phyloP scores from a whole-genome alignment of 2,113 vertebrate genomes.

The Leucopsar rothschildi region DNA sequence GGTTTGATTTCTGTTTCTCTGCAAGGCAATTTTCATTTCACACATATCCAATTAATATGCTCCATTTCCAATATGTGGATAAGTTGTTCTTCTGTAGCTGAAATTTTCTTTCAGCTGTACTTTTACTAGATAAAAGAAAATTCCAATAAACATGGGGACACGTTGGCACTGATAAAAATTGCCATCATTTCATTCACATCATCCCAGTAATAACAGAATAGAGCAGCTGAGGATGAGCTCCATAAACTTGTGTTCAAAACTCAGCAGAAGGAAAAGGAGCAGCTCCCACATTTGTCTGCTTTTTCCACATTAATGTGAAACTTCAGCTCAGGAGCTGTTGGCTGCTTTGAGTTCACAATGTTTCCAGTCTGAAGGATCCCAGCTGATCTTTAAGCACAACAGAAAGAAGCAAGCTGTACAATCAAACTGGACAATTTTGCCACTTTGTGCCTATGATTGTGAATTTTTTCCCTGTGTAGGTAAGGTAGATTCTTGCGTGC shows the following conservation, averaged over 20 bases:
- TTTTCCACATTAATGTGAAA: not conserved
- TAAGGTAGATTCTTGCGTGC: accelerated
- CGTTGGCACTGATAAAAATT: not conserved
- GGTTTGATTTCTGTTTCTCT: conserved; percentile 40
- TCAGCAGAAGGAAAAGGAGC: not conserved
- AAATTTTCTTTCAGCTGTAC: not conserved
- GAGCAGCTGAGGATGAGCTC: not conserved
- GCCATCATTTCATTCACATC: not conserved
- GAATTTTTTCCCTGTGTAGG: not conserved
- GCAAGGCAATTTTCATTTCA: conserved; percentile 28
- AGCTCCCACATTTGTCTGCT: not conserved
- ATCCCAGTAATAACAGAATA: not conserved
- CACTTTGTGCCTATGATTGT: not conserved
- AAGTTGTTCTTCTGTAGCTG: not conserved
- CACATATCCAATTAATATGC: conserved; percentile 38
- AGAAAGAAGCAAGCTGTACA: not conserved
- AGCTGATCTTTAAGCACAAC: not conserved
- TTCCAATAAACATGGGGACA: not conserved
- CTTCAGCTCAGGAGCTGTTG: not conserved
- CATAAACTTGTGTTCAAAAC: not conserved
- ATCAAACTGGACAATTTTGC: not conserved
- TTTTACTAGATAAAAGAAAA: not conserved
- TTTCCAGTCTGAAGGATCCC: not conserved
- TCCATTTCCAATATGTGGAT: conserved; percentile 18
- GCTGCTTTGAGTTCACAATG: not conserved